Evolutionary conservation across 2,797 vertebrate genomes (phyloP).

Genomic region (Picus viridis): DNA sequence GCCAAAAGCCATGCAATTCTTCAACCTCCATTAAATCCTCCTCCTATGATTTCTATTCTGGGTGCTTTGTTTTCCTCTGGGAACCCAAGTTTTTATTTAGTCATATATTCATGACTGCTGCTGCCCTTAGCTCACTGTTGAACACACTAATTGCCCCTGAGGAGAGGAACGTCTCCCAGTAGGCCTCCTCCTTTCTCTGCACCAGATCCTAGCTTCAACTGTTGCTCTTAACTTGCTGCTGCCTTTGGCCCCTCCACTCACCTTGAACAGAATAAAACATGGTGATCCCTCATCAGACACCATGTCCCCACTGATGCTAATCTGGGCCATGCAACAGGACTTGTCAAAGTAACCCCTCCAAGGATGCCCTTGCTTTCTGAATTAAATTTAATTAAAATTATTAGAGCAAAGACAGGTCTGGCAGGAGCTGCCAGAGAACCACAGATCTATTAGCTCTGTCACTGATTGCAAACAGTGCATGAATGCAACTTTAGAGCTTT

Average conservation of each 20-base stretch:
- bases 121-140: background rate
- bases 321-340: background rate
- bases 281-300: rapidly evolving
- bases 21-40: background rate
- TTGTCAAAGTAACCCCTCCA: background rate
- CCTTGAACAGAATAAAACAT: background rate
- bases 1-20: background rate
- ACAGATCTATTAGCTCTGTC: background rate
- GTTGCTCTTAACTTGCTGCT: background rate
- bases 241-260: rapidly evolving
- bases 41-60: background rate
- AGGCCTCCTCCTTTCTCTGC: background rate
- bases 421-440: background rate
- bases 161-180: constrained; percentile 36
- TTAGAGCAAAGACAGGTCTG: background rate
- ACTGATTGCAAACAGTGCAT: rapidly evolving
- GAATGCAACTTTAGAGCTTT: background rate
- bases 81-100: constrained; percentile 46
- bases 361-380: background rate
- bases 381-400: background rate
- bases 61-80: constrained; percentile 1
- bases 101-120: constrained; percentile 1
- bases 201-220: background rate
- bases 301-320: background rate
- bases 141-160: constrained; percentile 9